These are phyloP conservation scores for Hylaeus anthracinus DNA, from an alignment of 1,140 invertebrate genomes.

Conservation along the genomic window DNA sequence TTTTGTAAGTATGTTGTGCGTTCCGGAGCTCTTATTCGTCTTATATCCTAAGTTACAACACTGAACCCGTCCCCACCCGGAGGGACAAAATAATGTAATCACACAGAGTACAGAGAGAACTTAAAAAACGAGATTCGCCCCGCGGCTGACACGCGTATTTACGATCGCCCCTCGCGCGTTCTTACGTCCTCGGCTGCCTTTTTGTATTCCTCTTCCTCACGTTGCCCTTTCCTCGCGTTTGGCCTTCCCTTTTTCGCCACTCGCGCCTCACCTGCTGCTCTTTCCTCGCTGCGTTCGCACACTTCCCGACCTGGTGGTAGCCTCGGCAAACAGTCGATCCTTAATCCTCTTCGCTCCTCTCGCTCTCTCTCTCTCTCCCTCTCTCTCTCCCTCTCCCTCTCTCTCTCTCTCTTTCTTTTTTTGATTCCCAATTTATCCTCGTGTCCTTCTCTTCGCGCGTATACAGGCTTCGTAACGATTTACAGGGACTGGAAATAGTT, in stretches of 20 bases:
- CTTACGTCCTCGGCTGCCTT: neutral
- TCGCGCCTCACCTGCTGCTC: constrained; percentile 6
- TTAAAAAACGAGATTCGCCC: constrained; percentile 62
- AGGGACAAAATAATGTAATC: constrained; percentile 79
- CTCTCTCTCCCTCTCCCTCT: constrained; percentile 3
- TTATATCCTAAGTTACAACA: constrained; percentile 79
- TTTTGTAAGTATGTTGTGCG: constrained; percentile 55
- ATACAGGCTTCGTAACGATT: constrained; percentile 53
- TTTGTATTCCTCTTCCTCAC: constrained; percentile 2
- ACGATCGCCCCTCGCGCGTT: constrained; percentile 45
- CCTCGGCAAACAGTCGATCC: constrained; percentile 47
- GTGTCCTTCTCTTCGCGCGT: constrained; percentile 31
- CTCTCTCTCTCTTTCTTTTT: constrained; percentile 2
- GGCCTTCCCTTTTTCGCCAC: constrained; percentile 20
- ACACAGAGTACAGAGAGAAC: constrained; percentile 69
- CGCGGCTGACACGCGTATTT: constrained; percentile 46
- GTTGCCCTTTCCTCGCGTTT: neutral
- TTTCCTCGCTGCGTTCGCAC: neutral
- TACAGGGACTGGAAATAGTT: constrained; percentile 53
- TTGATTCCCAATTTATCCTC: constrained; percentile 43
- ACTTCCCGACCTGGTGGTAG: constrained; percentile 16
- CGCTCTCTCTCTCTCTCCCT: neutral
- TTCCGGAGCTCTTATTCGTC: constrained; percentile 69
- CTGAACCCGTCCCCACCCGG: constrained; percentile 75
- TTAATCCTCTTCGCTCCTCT: constrained; percentile 1